phyloP scores from a whole-genome alignment of 1,140 invertebrate genomes.

The Drosophila neocordata region DNA sequence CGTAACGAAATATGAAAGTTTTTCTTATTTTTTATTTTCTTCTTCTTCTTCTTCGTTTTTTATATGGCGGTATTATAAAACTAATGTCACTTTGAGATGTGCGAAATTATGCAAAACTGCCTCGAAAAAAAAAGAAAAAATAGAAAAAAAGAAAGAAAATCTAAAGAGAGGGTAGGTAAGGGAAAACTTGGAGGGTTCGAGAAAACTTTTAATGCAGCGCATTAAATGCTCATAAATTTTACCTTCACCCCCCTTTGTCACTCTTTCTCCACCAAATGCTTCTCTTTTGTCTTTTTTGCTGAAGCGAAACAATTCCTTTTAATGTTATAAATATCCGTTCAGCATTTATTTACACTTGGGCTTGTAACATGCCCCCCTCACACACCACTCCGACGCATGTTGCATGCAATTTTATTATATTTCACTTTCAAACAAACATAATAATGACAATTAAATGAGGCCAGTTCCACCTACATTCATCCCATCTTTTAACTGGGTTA shows the following conservation, averaged over 20 bases:
- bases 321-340: conserved; percentile 62
- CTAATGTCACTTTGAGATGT: conserved; percentile 53
- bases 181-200: neutral
- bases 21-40: neutral
- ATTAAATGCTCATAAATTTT: conserved; percentile 65
- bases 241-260: neutral
- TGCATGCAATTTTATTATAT: conserved; percentile 53
- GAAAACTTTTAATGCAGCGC: conserved; percentile 61
- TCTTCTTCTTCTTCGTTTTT: too few species aligned
- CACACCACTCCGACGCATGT: too few species aligned
- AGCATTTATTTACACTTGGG: conserved; percentile 65
- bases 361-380: conserved; percentile 5
- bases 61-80: conserved; percentile 37
- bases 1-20: conserved; percentile 7
- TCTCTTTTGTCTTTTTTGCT: neutral
- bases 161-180: too few species aligned
- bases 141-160: too few species aligned
- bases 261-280: too few species aligned
- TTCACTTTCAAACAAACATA: conserved; percentile 50
- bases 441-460: conserved; percentile 72
- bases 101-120: conserved; percentile 55
- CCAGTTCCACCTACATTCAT: neutral
- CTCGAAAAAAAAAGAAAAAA: neutral
- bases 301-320: conserved; percentile 50
- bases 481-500: conserved; percentile 22